Evolutionary conservation across 1,140 invertebrate genomes (phyloP).

Genomic region (Heliconius nattereri): DNA sequence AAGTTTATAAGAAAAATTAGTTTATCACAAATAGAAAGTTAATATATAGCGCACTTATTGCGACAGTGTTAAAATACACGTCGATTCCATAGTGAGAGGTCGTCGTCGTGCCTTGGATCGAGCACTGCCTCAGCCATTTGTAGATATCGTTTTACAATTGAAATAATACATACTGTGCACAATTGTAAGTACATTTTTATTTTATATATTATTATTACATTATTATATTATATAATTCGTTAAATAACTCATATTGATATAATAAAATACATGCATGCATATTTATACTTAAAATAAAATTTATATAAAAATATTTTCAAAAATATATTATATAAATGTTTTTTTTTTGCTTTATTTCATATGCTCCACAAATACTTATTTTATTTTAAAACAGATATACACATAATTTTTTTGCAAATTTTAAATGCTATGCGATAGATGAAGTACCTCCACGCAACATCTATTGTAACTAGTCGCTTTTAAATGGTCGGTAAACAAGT

Average conservation of each 20-base stretch:
- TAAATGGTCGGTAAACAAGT: not conserved
- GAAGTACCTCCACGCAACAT: not conserved
- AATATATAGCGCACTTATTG: not conserved
- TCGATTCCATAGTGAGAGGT: slow-evolving; percentile 8
- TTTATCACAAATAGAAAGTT: slow-evolving; percentile 17
- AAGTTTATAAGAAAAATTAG: not conserved
- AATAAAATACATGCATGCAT: not conserved
- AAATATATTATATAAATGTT: no score
- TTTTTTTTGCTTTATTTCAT: not conserved
- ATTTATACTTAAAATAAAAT: not conserved
- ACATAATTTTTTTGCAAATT: not conserved
- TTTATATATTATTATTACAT: not conserved
- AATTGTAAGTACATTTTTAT: not conserved
- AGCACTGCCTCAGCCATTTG: not conserved
- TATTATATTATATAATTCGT: not conserved
- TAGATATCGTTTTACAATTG: not conserved
- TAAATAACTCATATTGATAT: not conserved
- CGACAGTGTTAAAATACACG: slow-evolving; percentile 5
- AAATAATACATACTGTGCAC: not conserved
- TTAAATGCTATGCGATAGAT: not conserved
- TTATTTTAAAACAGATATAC: not conserved
- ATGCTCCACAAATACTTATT: not conserved
- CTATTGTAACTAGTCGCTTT: not conserved
- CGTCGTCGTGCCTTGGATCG: not conserved
- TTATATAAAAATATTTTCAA: not conserved